Evolutionary conservation across 1,140 invertebrate genomes (phyloP).

Genomic region (roundworm (Caenorhabditis elegans)): DNA sequence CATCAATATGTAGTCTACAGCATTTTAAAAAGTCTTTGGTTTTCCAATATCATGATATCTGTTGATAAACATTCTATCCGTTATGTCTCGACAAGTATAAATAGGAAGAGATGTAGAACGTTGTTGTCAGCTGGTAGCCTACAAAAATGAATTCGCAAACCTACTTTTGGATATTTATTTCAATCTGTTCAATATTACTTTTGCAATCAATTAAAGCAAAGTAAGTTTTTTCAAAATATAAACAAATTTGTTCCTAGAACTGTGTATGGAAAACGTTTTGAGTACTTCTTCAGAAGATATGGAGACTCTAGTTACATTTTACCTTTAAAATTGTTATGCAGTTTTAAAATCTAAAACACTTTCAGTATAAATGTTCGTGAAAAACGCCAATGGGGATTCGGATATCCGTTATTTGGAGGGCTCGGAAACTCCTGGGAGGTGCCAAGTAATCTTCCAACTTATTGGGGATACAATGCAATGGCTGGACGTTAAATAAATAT

Average conservation of each 20-base stretch:
- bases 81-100: too few species aligned
- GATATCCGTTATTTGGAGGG: constrained; percentile 5
- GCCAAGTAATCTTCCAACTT: neutral
- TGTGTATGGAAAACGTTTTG: too few species aligned
- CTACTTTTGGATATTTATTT: neutral
- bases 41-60: neutral
- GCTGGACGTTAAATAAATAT: neutral
- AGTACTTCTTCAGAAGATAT: too few species aligned
- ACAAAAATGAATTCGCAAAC: neutral
- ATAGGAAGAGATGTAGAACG: too few species aligned
- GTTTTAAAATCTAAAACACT: too few species aligned
- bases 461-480: neutral
- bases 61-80: neutral
- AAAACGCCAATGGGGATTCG: constrained; percentile 23
- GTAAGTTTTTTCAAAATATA: neutral
- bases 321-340: too few species aligned
- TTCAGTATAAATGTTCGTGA: neutral
- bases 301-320: too few species aligned
- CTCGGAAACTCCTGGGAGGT: neutral
- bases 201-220: neutral
- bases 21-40: neutral
- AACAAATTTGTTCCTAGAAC: neutral
- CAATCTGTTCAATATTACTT: neutral
- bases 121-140: too few species aligned
- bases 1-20: neutral